Conservation (phyloP, 2,797 vertebrate genomes). For the Rhinophrynus dorsalis region DNA sequence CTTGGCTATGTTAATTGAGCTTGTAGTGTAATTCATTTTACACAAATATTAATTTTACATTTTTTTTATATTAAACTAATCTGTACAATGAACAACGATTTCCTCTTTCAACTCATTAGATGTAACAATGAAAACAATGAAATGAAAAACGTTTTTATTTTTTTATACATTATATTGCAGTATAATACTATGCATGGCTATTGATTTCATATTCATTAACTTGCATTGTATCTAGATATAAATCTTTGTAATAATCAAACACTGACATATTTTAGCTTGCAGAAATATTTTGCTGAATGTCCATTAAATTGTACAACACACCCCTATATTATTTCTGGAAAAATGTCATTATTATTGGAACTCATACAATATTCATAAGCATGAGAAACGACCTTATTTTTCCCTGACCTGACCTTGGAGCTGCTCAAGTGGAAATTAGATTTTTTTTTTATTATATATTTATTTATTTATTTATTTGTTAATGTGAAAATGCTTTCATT, state of each 20-base stretch:
- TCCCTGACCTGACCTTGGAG: slow-evolving; percentile 62
- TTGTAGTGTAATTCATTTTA: too few relatives aligned
- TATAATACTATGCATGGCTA: slow-evolving; percentile 7
- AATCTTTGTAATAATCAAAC: slow-evolving; percentile 23
- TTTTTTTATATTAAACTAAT: too few relatives aligned
- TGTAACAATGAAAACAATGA: not conserved
- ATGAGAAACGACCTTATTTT: slow-evolving; percentile 58
- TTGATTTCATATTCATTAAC: slow-evolving; percentile 22
- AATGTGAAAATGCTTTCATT: slow-evolving; percentile 54
- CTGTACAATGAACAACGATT: too few relatives aligned
- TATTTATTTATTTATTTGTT: slow-evolving; percentile 58
- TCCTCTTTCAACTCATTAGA: too few relatives aligned
- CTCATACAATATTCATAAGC: slow-evolving; percentile 67
- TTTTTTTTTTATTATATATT: slow-evolving; percentile 53
- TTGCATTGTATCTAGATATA: slow-evolving; percentile 6
- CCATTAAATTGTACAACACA: slow-evolving; percentile 52
- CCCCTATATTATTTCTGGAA: slow-evolving; percentile 55
- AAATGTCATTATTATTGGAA: slow-evolving; percentile 50
- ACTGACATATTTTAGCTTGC: slow-evolving; percentile 10
- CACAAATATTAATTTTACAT: too few relatives aligned
- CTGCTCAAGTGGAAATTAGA: slow-evolving; percentile 62
- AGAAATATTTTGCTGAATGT: slow-evolving; percentile 30
- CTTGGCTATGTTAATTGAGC: too few relatives aligned
- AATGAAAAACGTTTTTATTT: not conserved
- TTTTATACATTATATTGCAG: not conserved